Evolutionary conservation across 2,888 invertebrate genomes (phyloP).

Genomic region (Aquatica leii): DNA sequence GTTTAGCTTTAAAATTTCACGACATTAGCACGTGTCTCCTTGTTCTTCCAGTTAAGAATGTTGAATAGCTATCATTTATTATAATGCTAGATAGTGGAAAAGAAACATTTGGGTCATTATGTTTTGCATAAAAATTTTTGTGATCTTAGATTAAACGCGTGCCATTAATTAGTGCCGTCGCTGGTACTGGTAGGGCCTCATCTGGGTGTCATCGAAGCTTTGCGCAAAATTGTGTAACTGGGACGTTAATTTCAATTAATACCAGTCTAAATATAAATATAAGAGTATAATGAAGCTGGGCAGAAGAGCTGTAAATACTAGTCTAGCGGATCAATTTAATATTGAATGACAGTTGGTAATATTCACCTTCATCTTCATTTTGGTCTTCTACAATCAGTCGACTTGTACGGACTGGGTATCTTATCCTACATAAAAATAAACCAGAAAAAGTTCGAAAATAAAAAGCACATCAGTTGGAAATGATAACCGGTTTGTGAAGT

Average conservation of each 20-base stretch:
- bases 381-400: slow-evolving; percentile 54
- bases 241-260: slow-evolving; percentile 24
- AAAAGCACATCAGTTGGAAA: slow-evolving; percentile 61
- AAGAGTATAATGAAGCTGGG: slow-evolving; percentile 37
- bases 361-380: slow-evolving; percentile 42
- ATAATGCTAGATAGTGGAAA: slow-evolving; percentile 1
- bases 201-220: not conserved
- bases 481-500: slow-evolving; percentile 58
- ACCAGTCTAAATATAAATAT: slow-evolving; percentile 24
- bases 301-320: slow-evolving; percentile 53
- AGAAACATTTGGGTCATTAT: not conserved
- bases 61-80: not conserved
- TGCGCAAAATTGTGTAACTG: slow-evolving; percentile 27
- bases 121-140: no score
- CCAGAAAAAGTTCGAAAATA: slow-evolving; percentile 56
- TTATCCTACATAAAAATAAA: slow-evolving; percentile 54
- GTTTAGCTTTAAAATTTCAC: slow-evolving; percentile 43
- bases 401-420: slow-evolving; percentile 55
- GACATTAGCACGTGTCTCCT: slow-evolving; percentile 41
- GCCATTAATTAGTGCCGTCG: not conserved
- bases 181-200: not conserved
- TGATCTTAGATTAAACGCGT: no score
- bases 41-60: not conserved
- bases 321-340: slow-evolving; percentile 49
- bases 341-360: slow-evolving; percentile 40